A percentile compares a stretch with the other conserved stretches of the same genome.
These are phyloP conservation scores for Glomeris marginata DNA, from an alignment of 2,888 invertebrate species.

Conservation along the genomic window DNA sequence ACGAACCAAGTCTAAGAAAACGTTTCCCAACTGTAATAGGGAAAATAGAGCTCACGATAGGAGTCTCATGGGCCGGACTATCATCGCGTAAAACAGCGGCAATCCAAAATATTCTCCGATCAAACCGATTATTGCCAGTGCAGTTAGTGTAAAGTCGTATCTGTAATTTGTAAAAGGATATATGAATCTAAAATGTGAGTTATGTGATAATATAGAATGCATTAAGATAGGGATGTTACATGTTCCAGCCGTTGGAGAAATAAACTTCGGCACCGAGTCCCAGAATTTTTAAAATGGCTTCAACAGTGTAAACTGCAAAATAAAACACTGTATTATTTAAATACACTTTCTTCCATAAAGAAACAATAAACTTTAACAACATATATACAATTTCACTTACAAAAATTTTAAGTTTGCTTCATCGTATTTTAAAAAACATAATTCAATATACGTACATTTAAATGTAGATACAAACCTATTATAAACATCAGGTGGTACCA, in stretches of 20 bases:
- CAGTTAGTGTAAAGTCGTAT: slow-evolving; percentile 22
- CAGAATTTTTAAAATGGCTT: slow-evolving; percentile 54
- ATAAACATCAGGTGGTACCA: slow-evolving; percentile 9
- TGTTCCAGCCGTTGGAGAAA: slow-evolving; percentile 71
- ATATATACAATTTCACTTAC: no score
- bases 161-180: slow-evolving; percentile 7
- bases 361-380: no score
- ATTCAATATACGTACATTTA: no score
- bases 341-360: no score
- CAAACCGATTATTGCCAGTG: slow-evolving; percentile 42
- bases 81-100: slow-evolving; percentile 52
- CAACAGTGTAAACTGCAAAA: slow-evolving; percentile 55
- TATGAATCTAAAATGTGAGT: no score
- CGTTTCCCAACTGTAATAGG: neutral
- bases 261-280: slow-evolving; percentile 55
- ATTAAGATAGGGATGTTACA: no score
- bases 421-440: no score
- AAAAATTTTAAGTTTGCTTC: no score
- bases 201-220: no score
- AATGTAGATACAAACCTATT: slow-evolving; percentile 1
- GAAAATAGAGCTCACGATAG: slow-evolving; percentile 6
- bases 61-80: slow-evolving; percentile 49
- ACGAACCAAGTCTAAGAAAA: neutral
- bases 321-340: slow-evolving; percentile 4
- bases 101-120: slow-evolving; percentile 47